Conservation (phyloP, 2,113 vertebrate species). For the Bombycilla garrulus region DNA sequence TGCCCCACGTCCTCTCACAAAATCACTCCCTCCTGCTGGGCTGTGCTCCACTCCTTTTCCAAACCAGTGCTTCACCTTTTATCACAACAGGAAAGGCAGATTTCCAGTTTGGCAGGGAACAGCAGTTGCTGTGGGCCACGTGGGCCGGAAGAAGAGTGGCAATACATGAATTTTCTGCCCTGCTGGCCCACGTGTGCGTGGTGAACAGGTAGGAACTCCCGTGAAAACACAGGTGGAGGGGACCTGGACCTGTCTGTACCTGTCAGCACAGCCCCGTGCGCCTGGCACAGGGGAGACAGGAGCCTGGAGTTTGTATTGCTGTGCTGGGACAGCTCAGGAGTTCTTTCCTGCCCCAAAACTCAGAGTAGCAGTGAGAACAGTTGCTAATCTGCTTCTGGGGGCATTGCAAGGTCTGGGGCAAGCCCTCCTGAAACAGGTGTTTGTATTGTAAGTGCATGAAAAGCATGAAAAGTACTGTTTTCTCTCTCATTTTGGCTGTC, state of each 20-base stretch:
- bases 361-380: neutral
- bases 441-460: neutral
- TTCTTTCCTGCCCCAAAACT: neutral
- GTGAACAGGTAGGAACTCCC: rapidly evolving
- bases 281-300: neutral
- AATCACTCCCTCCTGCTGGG: neutral
- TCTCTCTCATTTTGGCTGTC: neutral
- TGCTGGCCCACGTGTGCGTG: rapidly evolving
- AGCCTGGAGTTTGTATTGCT: neutral
- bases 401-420: neutral
- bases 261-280: rapidly evolving
- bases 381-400: neutral
- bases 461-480: neutral
- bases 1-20: rapidly evolving
- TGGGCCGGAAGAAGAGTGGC: neutral
- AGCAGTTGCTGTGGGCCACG: neutral
- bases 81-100: neutral
- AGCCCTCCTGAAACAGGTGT: rapidly evolving
- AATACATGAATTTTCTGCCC: neutral
- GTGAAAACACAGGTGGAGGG: neutral
- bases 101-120: neutral
- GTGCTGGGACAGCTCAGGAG: neutral
- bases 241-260: neutral
- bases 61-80: neutral
- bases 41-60: neutral